phyloP scores from a whole-genome alignment of 2,113 vertebrate species.

The Acrocephalus arundinaceus region DNA sequence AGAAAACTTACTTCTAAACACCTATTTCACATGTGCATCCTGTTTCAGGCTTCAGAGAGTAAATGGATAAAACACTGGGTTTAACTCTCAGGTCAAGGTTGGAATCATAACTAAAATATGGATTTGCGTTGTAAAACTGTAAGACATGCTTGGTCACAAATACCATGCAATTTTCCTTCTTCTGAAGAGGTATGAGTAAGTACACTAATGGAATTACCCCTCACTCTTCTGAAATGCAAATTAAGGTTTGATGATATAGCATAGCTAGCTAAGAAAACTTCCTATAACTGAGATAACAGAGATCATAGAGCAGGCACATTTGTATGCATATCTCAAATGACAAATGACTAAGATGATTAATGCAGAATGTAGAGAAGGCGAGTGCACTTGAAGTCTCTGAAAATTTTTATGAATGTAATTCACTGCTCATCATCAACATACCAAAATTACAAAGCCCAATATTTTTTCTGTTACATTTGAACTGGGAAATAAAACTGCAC shows the following conservation, averaged over 20 bases:
- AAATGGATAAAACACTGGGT: constrained; percentile 28
- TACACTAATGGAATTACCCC: constrained; percentile 16
- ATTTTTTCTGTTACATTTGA: background rate
- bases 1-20: constrained; percentile 4
- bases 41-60: constrained; percentile 34
- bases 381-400: background rate
- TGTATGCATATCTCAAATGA: background rate
- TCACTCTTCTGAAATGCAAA: constrained; percentile 42
- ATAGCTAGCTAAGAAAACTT: constrained; percentile 40
- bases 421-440: background rate
- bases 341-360: background rate
- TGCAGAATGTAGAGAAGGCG: background rate
- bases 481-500: background rate
- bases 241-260: background rate
- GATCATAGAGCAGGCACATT: background rate
- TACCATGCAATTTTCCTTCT: background rate
- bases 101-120: constrained; percentile 51
- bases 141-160: constrained; percentile 20
- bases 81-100: constrained; percentile 55
- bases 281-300: constrained; percentile 8
- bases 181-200: constrained; percentile 19
- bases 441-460: background rate
- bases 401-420: background rate
- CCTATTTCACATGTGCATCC: background rate
- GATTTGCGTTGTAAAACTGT: constrained; percentile 17